Base-by-base conservation (phyloP, 2,888 invertebrate species). In the Drosophila peninsularis region DNA sequence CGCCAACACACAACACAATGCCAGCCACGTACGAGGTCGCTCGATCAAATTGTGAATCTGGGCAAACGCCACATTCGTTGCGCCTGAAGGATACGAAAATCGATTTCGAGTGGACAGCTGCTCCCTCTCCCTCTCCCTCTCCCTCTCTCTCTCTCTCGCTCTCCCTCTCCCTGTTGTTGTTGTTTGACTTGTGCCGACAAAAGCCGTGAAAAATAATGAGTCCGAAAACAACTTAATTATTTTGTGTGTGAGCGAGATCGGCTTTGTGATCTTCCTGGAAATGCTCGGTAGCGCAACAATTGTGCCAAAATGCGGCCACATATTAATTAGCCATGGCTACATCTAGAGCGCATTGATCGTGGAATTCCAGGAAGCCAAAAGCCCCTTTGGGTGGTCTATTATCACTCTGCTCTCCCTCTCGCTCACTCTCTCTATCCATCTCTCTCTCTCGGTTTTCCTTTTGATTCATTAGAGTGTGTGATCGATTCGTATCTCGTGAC, bases 151-250 rank as follows among this genome's bases (percentile, higher is more conserved):
- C 7, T 24, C 42, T 11, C 32, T 41, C 13, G 27, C 37, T 10
- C 13, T 42, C 34, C 30, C 52, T 45, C 32, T 41, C 61, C 64
- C 30, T 62, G 62, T 42, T 71, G 61, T 64, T 77, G 66, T 71
- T 66, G 78, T 75, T 81, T 88, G 89, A 81, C 89, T 84, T 88
- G 83, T 88, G 88, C 89, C 79, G 82, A 82, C 82, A 83, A 83
- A 83, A 86, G 83, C 86, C 86, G 83, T 83, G 83, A 83, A 83
- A 80, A 83, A 83, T 83, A 83, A 86, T 83, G 81, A 79, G 68
- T 72, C 79, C 79, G 65, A 80, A 80, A 83, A 83, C 86, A 83
- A 79, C 86, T 79, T 83, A 83, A 83, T 83, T 83, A 86, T 86
- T 80, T 80, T 34, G 49, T 54, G 57, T 60, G 45, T 58, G 67